phyloP scores from a whole-genome alignment of 1,140 invertebrate species.

The Eufriesea mexicana region DNA sequence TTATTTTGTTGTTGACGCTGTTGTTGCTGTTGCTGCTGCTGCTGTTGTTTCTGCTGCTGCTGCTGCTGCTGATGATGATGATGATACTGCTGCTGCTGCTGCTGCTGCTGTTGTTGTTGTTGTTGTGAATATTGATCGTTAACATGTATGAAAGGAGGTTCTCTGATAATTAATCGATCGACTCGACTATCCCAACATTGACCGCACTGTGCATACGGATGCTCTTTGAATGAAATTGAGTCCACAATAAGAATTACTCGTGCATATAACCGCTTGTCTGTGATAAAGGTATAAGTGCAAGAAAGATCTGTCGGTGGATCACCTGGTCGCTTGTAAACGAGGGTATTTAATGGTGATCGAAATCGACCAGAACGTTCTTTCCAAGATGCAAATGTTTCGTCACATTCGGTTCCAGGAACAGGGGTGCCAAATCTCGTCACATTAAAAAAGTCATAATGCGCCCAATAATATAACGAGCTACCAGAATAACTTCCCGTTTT shows the following conservation, averaged over 20 bases:
- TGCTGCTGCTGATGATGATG: not conserved
- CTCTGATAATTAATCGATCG: constrained; percentile 83
- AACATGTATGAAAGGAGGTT: constrained; percentile 82
- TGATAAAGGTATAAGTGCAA: constrained; percentile 92
- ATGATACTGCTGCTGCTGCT: too few species aligned
- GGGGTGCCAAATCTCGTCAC: constrained; percentile 92
- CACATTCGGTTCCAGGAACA: constrained; percentile 90
- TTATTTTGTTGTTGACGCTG: constrained; percentile 13
- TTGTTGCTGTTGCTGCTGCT: not conserved
- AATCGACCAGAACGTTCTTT: constrained; percentile 87
- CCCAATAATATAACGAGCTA: constrained; percentile 94
- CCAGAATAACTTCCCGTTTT: constrained; percentile 95
- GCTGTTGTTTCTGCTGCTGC: not conserved
- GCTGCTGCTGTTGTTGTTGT: too few species aligned
- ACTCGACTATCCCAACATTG: constrained; percentile 93
- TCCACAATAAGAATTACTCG: constrained; percentile 89
- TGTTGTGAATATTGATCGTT: not conserved
- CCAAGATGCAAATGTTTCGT: constrained; percentile 93
- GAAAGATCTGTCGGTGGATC: constrained; percentile 85
- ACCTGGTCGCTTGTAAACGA: constrained; percentile 90
- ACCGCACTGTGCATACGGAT: constrained; percentile 90
- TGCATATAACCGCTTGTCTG: constrained; percentile 90
- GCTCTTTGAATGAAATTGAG: constrained; percentile 88
- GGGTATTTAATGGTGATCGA: constrained; percentile 91
- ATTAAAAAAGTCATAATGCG: constrained; percentile 96